A percentile compares a stretch with the other conserved stretches of the same genome.
Conservation (phyloP, 2,113 vertebrate genomes). For the Syngnathus floridae region DNA sequence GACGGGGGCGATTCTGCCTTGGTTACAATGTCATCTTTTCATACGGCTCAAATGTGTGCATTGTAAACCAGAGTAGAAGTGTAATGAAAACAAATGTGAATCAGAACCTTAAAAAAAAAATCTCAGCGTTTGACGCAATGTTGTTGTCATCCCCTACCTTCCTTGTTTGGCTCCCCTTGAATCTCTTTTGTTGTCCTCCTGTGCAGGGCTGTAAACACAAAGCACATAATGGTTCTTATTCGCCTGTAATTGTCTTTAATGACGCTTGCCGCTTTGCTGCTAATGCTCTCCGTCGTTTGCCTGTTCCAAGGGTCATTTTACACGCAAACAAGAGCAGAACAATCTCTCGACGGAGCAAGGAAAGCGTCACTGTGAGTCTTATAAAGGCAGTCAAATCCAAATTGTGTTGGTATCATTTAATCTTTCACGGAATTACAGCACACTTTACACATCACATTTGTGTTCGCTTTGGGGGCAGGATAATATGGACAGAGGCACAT, state of each 20-base stretch:
- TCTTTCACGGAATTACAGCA: not conserved
- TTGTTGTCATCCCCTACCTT: not conserved
- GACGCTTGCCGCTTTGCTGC: not conserved
- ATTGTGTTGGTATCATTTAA: not conserved
- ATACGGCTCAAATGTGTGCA: conserved; percentile 19
- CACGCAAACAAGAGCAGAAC: not conserved
- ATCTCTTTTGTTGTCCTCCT: not conserved
- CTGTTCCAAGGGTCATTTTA: not conserved
- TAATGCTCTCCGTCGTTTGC: not conserved
- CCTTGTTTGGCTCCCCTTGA: no score
- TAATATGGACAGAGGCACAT: no score
- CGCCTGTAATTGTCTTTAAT: not conserved
- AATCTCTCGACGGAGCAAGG: not conserved
- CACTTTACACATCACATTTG: not conserved
- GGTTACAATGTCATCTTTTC: conserved; percentile 22
- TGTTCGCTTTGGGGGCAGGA: no score
- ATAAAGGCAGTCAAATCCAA: not conserved
- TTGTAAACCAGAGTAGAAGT: conserved; percentile 20
- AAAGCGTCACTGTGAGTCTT: not conserved
- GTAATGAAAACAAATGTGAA: no score
- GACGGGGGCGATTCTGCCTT: not conserved
- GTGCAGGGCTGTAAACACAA: not conserved
- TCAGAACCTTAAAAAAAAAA: not conserved
- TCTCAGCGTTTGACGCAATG: not conserved
- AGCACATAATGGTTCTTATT: not conserved